Base-by-base conservation (phyloP, 2,113 vertebrate species). In the Corythornis madagascariensis region DNA sequence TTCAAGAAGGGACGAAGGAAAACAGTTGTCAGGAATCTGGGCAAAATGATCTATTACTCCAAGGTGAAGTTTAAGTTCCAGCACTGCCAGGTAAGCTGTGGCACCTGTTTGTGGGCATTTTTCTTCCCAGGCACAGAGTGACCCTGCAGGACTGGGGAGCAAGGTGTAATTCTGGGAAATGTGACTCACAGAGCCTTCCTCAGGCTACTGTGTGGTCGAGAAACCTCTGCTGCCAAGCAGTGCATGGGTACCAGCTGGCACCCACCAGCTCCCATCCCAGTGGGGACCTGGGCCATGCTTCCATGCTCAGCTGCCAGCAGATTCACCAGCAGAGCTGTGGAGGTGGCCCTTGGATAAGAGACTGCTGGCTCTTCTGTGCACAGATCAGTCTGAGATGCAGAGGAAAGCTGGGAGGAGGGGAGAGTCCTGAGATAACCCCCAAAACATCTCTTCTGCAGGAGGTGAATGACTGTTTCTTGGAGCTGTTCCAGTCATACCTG, bases 61-160 rank as follows among this genome's bases (percentile, higher is more conserved):
- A 99, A 99, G 97, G 99, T 99, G 64, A 99, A 98, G 88, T 98
- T 99, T 35, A 98, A 97, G 16, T 99, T 99, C 95, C 96, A 98
- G 79, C 98, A 99, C 95, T 99, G 98, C 97, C 98, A 99, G 99
- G 99, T 99, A 59, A 97, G 94, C 48, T 28, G 67, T 1, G 18
- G 24, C 38, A 7, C 42, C 52, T 56, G 8, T 15, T 7, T 56
- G 52, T 4, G 79, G 17, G 71, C 1, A 1, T 82, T 60, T 24
- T 65, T 66, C 31, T 70, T 33, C 69, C 53, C 20, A 15, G 76
- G n/a, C 2, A 1, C 0, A 3, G 56, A 1, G 11, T 35, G n/a
- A 29, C 12, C 43, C 42, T 18, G n/a, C 16, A 25, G 50, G 56
- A 29, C 28, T 43, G 73, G 77, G 65, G 28, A 56, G n/a, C 18